Evolutionary conservation across 2,797 vertebrate genomes (phyloP), one percentile per base, ranked within the genome.

Genomic region (Nyctibius grandis): DNA sequence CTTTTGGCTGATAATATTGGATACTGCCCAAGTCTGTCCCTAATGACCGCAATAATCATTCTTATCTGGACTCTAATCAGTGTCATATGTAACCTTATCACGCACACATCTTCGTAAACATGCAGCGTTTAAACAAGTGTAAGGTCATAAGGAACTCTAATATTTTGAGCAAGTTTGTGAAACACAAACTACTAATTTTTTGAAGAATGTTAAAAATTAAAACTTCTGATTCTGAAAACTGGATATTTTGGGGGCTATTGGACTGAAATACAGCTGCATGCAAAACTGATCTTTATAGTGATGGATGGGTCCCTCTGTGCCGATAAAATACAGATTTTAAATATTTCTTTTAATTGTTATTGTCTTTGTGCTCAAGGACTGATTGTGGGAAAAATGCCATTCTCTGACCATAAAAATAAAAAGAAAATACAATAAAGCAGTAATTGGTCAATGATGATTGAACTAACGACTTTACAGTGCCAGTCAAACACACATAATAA

Each of bases 391-490:
- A 98, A 98, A 97, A 96, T 92, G 96, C 91, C 94, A 97, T 96
- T 96, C 97, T 96, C 95, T 91, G 90, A 94, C 95, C 95, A 97
- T 98, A 98, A 98, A 98, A 97, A 90, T 94, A 97, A 98, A 98
- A 97, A 93, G 95, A 98, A 98, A 98, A 98, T 98, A 98, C 97
- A 95, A 98, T 99, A 99, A 99, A 99, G 97, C 91, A 95, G 96
- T 97, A 97, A 98, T 97, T 98, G 96, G 98, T 99, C 98, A 98
- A 98, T 98, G 98, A 98, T 98, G 97, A 98, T 96, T 97, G 97
- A 97, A 97, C 97, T 97, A 97, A 98, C 95, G 97, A 97, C 97
- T 98, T 98, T 98, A 98, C 92, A n/a, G 95, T 97, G 94, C 85
- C 93, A 96, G 93, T 95, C 91, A 97, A 96, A 96, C 95, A 96